Evolutionary conservation across 2,888 invertebrate genomes (phyloP).

Genomic region (Andricus curvator): DNA sequence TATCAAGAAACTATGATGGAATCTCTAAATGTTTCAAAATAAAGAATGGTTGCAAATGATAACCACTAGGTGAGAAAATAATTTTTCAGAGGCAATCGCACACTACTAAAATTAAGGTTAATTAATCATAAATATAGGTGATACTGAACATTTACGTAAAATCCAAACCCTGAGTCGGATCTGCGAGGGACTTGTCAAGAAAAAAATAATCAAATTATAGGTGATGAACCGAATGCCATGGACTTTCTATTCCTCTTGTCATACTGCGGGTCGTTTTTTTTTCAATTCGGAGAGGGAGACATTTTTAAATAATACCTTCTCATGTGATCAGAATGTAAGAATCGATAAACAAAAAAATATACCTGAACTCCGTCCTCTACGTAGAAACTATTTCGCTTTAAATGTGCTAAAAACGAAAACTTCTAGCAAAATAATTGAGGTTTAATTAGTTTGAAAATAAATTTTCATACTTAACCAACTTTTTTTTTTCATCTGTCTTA

Average conservation of each 20-base stretch:
- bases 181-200: slow-evolving; percentile 23
- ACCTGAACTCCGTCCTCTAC: slow-evolving; percentile 13
- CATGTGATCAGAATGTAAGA: background rate
- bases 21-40: background rate
- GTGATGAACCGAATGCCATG: slow-evolving; percentile 23
- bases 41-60: background rate
- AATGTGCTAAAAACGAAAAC: slow-evolving; percentile 16
- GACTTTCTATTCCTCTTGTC: slow-evolving; percentile 16
- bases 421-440: slow-evolving; percentile 1
- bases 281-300: background rate
- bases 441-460: background rate
- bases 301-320: background rate
- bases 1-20: background rate
- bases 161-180: slow-evolving; percentile 35
- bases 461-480: too few species aligned
- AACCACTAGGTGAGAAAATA: background rate
- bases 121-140: slow-evolving; percentile 48
- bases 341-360: slow-evolving; percentile 8
- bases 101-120: slow-evolving; percentile 65
- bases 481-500: background rate
- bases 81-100: slow-evolving; percentile 67
- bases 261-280: background rate
- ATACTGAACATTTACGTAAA: slow-evolving; percentile 47
- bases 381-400: slow-evolving; percentile 23
- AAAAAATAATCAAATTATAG: background rate